These are phyloP conservation scores for Drosophila kuntzei DNA, from an alignment of 2,888 invertebrate genomes.

Conservation along the genomic window DNA sequence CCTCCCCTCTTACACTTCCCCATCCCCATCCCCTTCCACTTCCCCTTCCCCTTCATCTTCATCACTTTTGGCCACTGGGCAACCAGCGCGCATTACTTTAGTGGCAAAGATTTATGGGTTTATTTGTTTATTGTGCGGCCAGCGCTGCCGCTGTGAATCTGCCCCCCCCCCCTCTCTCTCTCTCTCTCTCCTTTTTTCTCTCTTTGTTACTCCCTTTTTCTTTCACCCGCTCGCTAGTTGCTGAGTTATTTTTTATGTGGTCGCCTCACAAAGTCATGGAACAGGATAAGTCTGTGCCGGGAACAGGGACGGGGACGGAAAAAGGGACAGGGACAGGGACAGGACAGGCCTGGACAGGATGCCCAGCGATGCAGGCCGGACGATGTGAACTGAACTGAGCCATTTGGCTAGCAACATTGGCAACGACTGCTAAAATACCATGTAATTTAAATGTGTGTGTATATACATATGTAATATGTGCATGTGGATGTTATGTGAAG, in stretches of 20 bases:
- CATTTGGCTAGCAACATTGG: conserved; percentile 9
- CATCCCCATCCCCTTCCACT: not conserved
- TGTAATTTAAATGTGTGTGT: not conserved
- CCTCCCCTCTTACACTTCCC: not conserved
- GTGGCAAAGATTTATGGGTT: conserved; percentile 77
- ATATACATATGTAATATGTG: too few relatives aligned
- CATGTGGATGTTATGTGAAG: not conserved
- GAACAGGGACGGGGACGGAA: too few relatives aligned
- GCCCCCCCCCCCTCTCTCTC: not conserved
- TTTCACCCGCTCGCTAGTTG: not conserved
- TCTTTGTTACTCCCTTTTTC: not conserved
- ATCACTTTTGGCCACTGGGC: conserved; percentile 17
- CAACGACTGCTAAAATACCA: conserved; percentile 18
- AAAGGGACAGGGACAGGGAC: too few relatives aligned
- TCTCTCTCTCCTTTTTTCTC: not conserved
- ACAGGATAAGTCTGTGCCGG: conserved; percentile 15
- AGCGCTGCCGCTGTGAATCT: conserved; percentile 6
- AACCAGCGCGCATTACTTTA: conserved; percentile 62
- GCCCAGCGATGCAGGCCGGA: conserved; percentile 32
- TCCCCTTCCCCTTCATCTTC: not conserved
- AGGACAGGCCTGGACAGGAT: conserved; percentile 17
- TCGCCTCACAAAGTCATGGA: conserved; percentile 21
- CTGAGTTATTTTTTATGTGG: conserved; percentile 57
- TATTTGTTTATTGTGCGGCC: conserved; percentile 70
- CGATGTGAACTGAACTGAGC: conserved; percentile 15